Percentiles rank a stretch among this genome's conserved stretches.
Conservation (phyloP, 2,797 vertebrate species). For the Eupleurogrammus muticus region DNA sequence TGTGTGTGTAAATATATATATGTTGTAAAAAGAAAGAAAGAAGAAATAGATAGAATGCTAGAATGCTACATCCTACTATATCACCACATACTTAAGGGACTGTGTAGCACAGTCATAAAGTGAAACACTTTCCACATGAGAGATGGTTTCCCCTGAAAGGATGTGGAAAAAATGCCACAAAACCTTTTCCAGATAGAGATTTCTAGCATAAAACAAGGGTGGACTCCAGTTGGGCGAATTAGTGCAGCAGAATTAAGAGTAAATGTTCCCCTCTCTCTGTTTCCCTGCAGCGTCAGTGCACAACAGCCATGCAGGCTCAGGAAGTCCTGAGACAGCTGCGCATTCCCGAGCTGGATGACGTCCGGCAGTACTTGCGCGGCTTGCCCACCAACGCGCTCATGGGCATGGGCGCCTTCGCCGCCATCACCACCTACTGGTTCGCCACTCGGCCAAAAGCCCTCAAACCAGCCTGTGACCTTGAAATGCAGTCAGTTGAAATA, state of each 20-base stretch:
- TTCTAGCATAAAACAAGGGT: neutral
- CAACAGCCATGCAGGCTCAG: conserved; percentile 86
- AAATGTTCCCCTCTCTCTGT: conserved; percentile 5
- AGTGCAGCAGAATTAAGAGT: neutral
- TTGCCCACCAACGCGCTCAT: conserved; percentile 93
- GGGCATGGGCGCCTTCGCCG: conserved; percentile 95
- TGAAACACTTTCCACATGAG: neutral
- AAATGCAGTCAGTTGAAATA: conserved; percentile 92
- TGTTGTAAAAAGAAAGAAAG: conserved; percentile 27
- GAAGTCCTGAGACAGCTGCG: conserved; percentile 93
- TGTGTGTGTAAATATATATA: too few species aligned
- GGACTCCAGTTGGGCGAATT: neutral
- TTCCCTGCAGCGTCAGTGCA: conserved; percentile 47
- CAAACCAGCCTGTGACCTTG: conserved; percentile 91
- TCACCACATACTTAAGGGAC: conserved; percentile 8
- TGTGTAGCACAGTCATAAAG: neutral
- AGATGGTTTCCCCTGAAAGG: neutral
- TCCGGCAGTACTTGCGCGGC: conserved; percentile 91
- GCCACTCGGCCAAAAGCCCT: conserved; percentile 92
- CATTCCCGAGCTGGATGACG: conserved; percentile 92
- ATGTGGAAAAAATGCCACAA: neutral
- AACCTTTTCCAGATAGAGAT: neutral
- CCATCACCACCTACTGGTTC: conserved; percentile 96
- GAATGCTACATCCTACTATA: conserved; percentile 14
- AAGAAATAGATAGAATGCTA: conserved; percentile 16